Base-by-base conservation (phyloP, 2,113 vertebrate genomes). In the Pithys albifrons region DNA sequence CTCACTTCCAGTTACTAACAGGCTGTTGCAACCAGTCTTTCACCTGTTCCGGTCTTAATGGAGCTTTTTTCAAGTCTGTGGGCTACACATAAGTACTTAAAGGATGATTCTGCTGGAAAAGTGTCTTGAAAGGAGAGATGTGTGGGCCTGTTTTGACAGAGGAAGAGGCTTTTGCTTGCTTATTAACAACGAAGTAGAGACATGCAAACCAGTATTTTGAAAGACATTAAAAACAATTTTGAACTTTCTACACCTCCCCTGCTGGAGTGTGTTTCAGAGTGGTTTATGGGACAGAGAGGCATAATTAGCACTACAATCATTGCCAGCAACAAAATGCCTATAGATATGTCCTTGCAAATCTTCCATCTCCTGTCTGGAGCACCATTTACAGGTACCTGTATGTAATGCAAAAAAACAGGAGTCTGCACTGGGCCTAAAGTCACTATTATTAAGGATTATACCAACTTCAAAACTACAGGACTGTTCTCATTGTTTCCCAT, bases 111-210 rank as follows among this genome's bases (percentile, higher is more conserved):
- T 88, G 35, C 14, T 72, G 62, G 15, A 75, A 80, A 77, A 81
- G 35, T 22, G 11, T 55, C 45, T 71, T 29, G 9, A 67, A 74
- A 89, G 43, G 51, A 93, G 73, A 78, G 31, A 45, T 64, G 70
- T 29, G 67, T 79, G 69, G 91, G 75, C n/a, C 75, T 79, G 39
- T 88, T 93, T 88, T 90, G 89, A 85, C 62, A 91, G 93, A 72
- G 52, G n/a, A 93, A 82, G 55, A 95, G 33, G 39, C 29, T 78
- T 78, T 74, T 89, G 31, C 54, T 89, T 48, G 23, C 28, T 65
- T 77, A 82, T 91, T 73, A 85, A 49, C 15, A n/a, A 52, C 77
- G 84, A 79, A 91, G 73, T 11, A 61, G 45, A 80, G 46, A 79
- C 39, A 58, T 13, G 8, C 24, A 83, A 80, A 66, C 6, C 55